Conservation (phyloP, 2,888 invertebrate species). For the Anorthoa munda region DNA sequence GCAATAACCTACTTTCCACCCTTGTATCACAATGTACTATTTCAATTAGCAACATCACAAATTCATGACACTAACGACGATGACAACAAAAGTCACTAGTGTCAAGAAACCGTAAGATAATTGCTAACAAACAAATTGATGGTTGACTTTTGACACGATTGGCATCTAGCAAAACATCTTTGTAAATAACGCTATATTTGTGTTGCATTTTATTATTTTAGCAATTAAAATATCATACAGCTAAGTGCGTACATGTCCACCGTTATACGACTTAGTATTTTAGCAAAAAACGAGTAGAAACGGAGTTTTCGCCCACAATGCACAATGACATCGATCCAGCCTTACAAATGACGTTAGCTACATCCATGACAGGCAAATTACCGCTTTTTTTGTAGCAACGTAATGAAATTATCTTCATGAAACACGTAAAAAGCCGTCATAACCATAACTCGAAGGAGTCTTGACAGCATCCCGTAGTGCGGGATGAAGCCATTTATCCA, state of each 20-base stretch:
- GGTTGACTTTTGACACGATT: conserved; percentile 37
- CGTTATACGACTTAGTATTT: conserved; percentile 40
- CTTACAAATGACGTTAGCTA: conserved; percentile 54
- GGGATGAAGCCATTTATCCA: conserved; percentile 89
- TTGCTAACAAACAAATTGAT: conserved; percentile 27
- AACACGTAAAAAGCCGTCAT: conserved; percentile 80
- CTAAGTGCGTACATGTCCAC: conserved; percentile 14
- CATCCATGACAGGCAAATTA: conserved; percentile 65
- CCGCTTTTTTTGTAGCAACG: conserved; percentile 55
- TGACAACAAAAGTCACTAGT: conserved; percentile 37
- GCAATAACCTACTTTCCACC: too few species aligned
- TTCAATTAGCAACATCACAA: neutral
- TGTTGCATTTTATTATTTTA: neutral
- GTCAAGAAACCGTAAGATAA: conserved; percentile 37
- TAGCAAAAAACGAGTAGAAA: conserved; percentile 28
- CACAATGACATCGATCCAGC: conserved; percentile 55
- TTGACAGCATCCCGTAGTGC: conserved; percentile 78
- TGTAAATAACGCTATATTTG: conserved; percentile 13
- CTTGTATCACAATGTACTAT: too few species aligned
- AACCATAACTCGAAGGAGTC: conserved; percentile 77
- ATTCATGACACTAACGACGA: conserved; percentile 16
- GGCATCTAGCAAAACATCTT: conserved; percentile 18
- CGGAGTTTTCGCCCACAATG: conserved; percentile 56
- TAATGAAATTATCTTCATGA: conserved; percentile 81
- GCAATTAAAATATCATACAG: conserved; percentile 15